Base-by-base conservation (phyloP, 2,888 invertebrate genomes). In the Aspidiotus destructor region DNA sequence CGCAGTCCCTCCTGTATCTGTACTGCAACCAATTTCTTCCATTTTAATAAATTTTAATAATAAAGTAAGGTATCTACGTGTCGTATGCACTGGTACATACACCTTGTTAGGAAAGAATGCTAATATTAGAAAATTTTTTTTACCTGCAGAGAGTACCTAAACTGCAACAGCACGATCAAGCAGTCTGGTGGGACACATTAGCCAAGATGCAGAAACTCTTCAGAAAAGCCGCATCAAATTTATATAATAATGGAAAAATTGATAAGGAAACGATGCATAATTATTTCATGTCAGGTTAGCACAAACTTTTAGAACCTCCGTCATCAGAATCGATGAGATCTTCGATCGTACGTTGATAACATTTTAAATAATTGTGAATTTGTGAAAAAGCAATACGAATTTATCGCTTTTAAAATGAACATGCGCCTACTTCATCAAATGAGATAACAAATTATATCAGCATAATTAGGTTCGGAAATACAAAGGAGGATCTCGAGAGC, bases 11-110 rank as follows among this genome's bases (percentile, higher is more conserved):
- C 89, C 95, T 0, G 88, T 94, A 13, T 95, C 92, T 7, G 91
- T 97, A 13, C 80, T 98, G 40, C 97, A 98, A 76, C 97, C 97
- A 0, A 98, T 98, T 74, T 97, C 96, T 11, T 95, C 96, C 7
- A 96, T 98, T 75, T 81, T 97, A 54, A 87, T 94, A 71, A 97
- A 98, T 79, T 98, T 97, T 76, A 97, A 97, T 76, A 98, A 98
- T 75, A 98, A 98, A 84, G 94, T 92, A 76, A 74, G 73, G 10
- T 48, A 11, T n/a, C 48, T 48, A 11, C n/a, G 48, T n/a, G 10
- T 48, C n/a, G 11, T 13, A n/a, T n/a, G n/a, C n/a, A n/a, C n/a
- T n/a, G n/a, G n/a, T n/a, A 6, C 10, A 6, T 13, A 48, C 48
- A 48, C n/a, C 48, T 48, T 3, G 48, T 48, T 48, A 3, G 10